phyloP scores from a whole-genome alignment of 2,797 vertebrate genomes.

The Sparidentex hasta region DNA sequence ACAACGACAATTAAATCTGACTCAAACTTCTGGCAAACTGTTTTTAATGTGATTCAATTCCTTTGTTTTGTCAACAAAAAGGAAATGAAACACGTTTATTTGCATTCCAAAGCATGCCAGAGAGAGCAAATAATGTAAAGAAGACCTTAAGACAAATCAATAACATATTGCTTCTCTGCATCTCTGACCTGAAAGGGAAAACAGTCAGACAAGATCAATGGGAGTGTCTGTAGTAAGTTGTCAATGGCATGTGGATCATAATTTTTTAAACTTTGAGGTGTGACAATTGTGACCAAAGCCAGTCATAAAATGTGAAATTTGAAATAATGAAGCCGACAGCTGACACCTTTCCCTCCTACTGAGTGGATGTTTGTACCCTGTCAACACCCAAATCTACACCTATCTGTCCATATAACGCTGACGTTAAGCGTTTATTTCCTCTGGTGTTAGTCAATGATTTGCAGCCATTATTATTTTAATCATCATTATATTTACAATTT shows the following conservation, averaged over 20 bases:
- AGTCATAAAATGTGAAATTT: background rate
- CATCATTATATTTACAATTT: background rate
- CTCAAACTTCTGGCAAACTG: background rate
- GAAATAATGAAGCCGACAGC: background rate
- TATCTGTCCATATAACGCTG: background rate
- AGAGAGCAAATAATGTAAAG: background rate
- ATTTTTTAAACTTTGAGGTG: background rate
- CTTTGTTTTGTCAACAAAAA: background rate
- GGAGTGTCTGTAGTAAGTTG: background rate
- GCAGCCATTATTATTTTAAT: slow-evolving; percentile 3
- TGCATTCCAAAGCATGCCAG: background rate
- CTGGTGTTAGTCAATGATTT: background rate
- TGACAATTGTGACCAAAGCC: background rate
- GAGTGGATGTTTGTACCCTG: background rate
- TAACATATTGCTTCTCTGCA: background rate
- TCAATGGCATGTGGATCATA: background rate
- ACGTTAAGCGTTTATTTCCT: background rate
- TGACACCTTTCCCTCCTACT: background rate
- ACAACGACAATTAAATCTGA: background rate
- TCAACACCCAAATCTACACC: background rate
- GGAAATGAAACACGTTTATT: background rate
- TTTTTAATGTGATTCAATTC: background rate
- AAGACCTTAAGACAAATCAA: background rate
- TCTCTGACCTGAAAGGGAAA: background rate
- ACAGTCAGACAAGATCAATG: background rate